These are phyloP conservation scores for Amblyteles armatorius DNA, from an alignment of 2,888 invertebrate genomes.

Conservation along the genomic window DNA sequence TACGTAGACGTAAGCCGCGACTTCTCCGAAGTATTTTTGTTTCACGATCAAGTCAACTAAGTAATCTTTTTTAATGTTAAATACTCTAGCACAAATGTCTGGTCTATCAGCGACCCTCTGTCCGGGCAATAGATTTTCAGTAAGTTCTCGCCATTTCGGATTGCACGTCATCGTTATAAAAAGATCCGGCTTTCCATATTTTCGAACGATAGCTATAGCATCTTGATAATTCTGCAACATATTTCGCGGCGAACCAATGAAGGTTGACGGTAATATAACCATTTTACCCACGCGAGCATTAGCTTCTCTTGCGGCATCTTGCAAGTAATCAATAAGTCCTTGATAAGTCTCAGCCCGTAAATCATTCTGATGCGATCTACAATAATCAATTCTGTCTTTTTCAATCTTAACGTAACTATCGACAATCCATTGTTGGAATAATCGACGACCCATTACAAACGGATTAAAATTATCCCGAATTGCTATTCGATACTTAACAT, in stretches of 20 bases:
- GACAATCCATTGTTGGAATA: conserved; percentile 9
- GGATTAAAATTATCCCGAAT: conserved; percentile 53
- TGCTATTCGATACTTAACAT: conserved; percentile 58
- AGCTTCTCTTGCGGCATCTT: neutral
- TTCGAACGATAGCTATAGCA: conserved; percentile 3
- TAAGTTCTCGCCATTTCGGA: neutral
- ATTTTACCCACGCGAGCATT: conserved; percentile 1
- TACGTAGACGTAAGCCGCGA: no score
- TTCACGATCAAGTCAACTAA: no score
- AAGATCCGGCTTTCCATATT: neutral
- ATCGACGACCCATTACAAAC: conserved; percentile 44
- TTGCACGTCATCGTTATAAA: neutral
- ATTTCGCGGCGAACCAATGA: neutral
- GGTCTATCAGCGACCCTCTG: no score
- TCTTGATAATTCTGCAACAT: conserved; percentile 11
- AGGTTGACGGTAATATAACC: conserved; percentile 1
- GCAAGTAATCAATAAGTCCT: neutral
- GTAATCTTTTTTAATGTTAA: no score
- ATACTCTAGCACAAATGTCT: neutral
- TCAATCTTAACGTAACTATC: neutral
- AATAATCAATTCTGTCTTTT: neutral
- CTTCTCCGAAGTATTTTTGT: no score
- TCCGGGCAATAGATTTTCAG: neutral
- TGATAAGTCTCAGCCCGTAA: neutral
- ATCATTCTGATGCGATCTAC: neutral